Evolutionary conservation across 2,797 vertebrate species (phyloP), one percentile per base, ranked within the genome.

Genomic region (Epinephelus malabaricus): DNA sequence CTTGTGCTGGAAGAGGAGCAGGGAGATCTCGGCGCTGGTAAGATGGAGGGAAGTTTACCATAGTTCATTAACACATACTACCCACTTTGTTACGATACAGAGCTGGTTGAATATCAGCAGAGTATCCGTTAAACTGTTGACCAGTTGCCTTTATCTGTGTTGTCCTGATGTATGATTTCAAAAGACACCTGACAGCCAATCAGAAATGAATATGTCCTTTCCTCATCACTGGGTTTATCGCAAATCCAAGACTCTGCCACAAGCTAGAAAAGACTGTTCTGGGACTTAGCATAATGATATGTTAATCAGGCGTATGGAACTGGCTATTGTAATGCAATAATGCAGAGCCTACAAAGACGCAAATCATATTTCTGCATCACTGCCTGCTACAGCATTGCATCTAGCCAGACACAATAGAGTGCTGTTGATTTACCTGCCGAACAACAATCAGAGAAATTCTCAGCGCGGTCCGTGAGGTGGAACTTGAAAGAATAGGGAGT

Each of bases 281-380:
- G 3, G n/a, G 6, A 30, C 61, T 75, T 3, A 53, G 34, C 1
- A 25, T 63, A 23, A 58, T 40, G 5, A 34, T 15, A 38, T 59
- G 13, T 55, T 76, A 76, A 73, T 54, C 23, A 69, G 49, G 60
- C 21, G 5, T 74, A 73, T 76, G 59, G 60, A 69, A 27, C 43
- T 79, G 34, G 53, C 59, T 55, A 14, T 73, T 79, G 47, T 64
- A 51, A 64, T 70, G 45, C 63, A 50, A 60, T 62, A 68, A 77
- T 72, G 19, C 68, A 78, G 60, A 19, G 43, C 62, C 53, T 55
- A 17, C 13, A 10, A 17, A 19, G 60, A 54, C 8, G 5, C 30
- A 53, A 78, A 63, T 56, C 30, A 51, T 9, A 66, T 49, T 46
- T 43, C 50, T 61, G 49, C 53, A 30, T 62, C 51, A 71, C 21